Percentiles rank a stretch among this genome's conserved stretches.
Evolutionary conservation across 2,797 vertebrate genomes (phyloP).

Genomic region (Semaprochilodus insignis): DNA sequence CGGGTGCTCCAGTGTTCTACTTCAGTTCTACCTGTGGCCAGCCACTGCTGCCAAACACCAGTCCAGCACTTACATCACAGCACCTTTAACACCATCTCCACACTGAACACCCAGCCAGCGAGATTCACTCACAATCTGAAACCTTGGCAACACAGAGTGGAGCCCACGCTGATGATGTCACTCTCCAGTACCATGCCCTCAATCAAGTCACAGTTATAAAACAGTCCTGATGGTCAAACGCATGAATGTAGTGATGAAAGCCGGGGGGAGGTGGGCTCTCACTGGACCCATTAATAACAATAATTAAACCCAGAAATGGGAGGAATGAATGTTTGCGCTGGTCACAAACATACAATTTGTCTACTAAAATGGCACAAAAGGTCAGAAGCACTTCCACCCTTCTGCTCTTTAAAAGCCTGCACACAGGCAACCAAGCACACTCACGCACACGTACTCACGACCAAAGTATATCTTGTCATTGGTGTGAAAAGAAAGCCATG

Average conservation of each 20-base stretch:
- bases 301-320: conserved; percentile 42
- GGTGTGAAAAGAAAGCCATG: background rate
- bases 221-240: conserved; percentile 2
- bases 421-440: background rate
- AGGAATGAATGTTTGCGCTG: background rate
- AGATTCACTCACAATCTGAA: conserved; percentile 15
- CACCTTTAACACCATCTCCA: conserved; percentile 4
- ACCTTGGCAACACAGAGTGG: conserved; percentile 9
- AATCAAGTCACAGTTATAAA: background rate
- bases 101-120: background rate
- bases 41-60: conserved; percentile 15
- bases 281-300: conserved; percentile 39
- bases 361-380: background rate
- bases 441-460: background rate
- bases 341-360: conserved; percentile 15
- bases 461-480: background rate
- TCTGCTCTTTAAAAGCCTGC: conserved; percentile 6
- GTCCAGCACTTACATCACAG: conserved; percentile 25
- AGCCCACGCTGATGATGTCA: conserved; percentile 1
- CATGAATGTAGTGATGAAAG: background rate
- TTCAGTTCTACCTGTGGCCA: conserved; percentile 11
- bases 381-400: conserved; percentile 23
- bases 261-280: background rate
- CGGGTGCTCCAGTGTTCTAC: conserved; percentile 11
- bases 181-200: background rate